Evolutionary conservation across 2,888 invertebrate genomes (phyloP).

Genomic region (Palloptera scutellata): DNA sequence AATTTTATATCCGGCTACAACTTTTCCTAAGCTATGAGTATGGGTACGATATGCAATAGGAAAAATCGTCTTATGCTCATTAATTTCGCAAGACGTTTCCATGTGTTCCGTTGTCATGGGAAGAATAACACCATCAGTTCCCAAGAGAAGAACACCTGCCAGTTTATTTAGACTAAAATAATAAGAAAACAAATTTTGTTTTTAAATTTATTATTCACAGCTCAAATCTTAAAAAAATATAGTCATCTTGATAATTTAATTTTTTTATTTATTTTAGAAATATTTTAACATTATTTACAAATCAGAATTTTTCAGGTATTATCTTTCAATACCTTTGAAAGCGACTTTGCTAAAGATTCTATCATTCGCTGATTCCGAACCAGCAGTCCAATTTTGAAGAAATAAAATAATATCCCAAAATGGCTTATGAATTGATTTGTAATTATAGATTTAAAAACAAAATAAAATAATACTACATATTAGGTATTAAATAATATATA

Average conservation of each 20-base stretch:
- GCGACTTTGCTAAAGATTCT: no score
- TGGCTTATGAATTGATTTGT: no score
- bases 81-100: slow-evolving; percentile 88
- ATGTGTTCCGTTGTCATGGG: slow-evolving; percentile 78
- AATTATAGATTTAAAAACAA: no score
- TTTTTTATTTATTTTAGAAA: no score
- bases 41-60: slow-evolving; percentile 97
- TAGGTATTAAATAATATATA: no score
- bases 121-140: slow-evolving; percentile 83
- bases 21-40: slow-evolving; percentile 87
- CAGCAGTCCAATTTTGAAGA: no score
- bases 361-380: no score
- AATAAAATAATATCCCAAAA: no score
- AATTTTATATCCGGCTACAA: slow-evolving; percentile 85
- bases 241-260: not conserved
- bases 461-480: no score
- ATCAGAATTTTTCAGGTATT: no score
- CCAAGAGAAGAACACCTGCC: slow-evolving; percentile 91
- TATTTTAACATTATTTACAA: no score
- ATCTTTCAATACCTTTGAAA: no score
- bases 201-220: not conserved
- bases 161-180: slow-evolving; percentile 78
- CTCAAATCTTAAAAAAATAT: slow-evolving; percentile 4
- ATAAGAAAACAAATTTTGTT: slow-evolving; percentile 6
- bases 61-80: slow-evolving; percentile 83